Evolutionary conservation across 2,797 vertebrate species (phyloP), one percentile per base, ranked within the genome.

Genomic region (Sebastes steindachneri): DNA sequence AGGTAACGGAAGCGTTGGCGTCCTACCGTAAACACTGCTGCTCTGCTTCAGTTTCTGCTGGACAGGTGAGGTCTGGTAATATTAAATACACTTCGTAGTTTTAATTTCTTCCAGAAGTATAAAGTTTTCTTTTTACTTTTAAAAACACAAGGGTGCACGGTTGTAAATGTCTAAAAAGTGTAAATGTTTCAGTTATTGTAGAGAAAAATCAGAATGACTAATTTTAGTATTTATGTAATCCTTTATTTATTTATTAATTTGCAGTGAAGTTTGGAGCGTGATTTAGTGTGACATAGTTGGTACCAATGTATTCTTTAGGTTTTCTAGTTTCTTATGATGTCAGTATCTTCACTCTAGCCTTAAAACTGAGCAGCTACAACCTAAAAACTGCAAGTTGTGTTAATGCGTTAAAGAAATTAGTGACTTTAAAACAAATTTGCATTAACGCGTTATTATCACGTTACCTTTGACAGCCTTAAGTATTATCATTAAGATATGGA

Each of bases 21-120:
- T 95, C 89, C 17, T 96, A 96, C 85, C 93, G 96, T 3, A 96
- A 94, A 88, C 93, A 96, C 91, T 94, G 95, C 91, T 93, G 95
- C 90, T 93, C 94, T 17, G 85, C 95, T 4, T 87, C 93, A 1
- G 94, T 93, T 21, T 95, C 95, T 3, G 82, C 93, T 7, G 95
- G 95, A 68, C 96, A 96, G 95, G 96, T 96, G 72, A 71, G 92
- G 1, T 21, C 19, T 14, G 2, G 9, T 26, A 23, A 11, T 12
- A 19, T 23, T 0, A 2, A 14, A 23, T 1, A 0, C 9, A 3
- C 55, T 1, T 23, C 0, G 3, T 2, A 5, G 21, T 48, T 41
- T 41, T 19, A 28, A 11, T 26, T 17, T 12, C 10, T 67, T 51
- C 17, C 25, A n/a, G 25, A 67, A 21, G 17, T 12, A 29, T 10